Percentiles rank a stretch among this genome's conserved stretches.
These are phyloP conservation scores for Gisinianus flammeolus DNA, from an alignment of 2,888 invertebrate species.

Conservation along the genomic window DNA sequence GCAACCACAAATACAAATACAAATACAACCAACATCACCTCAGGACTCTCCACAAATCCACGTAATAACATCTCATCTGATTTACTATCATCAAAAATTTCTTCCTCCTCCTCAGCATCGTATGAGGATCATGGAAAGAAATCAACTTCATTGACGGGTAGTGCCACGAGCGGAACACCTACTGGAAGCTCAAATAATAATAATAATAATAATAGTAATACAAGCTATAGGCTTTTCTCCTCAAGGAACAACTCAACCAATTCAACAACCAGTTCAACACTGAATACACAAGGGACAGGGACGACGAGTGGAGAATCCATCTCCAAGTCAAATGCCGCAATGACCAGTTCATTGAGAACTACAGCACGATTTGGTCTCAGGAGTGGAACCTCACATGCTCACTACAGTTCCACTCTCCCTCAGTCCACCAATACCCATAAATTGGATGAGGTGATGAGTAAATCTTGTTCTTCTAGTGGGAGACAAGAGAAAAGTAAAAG, in stretches of 20 bases:
- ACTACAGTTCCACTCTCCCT: slow-evolving; percentile 51
- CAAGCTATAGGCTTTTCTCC: slow-evolving; percentile 12
- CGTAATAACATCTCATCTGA: not conserved
- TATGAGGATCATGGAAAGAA: slow-evolving; percentile 24
- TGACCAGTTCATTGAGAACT: slow-evolving; percentile 49
- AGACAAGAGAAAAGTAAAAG: slow-evolving; percentile 48
- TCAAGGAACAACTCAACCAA: not conserved
- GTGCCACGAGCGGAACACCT: slow-evolving; percentile 4
- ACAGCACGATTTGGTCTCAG: slow-evolving; percentile 53
- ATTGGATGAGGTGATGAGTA: slow-evolving; percentile 37
- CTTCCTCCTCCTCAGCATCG: not conserved
- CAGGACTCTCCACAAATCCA: not conserved
- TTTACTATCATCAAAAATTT: slow-evolving; percentile 13
- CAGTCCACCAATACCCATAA: slow-evolving; percentile 22
- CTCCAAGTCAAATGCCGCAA: not conserved
- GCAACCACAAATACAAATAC: too few species aligned
- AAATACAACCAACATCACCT: too few species aligned
- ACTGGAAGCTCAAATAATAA: not conserved
- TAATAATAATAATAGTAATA: slow-evolving; percentile 13
- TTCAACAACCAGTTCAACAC: not conserved
- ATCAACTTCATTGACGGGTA: not conserved
- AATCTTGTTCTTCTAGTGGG: slow-evolving; percentile 41
- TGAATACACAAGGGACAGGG: too few species aligned
- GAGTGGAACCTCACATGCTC: slow-evolving; percentile 51
- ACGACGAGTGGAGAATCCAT: not conserved